A percentile compares a stretch with the other conserved stretches of the same genome.
These are phyloP conservation scores for Scyliorhinus canicula DNA, from an alignment of 2,797 vertebrate species.

Conservation along the genomic window DNA sequence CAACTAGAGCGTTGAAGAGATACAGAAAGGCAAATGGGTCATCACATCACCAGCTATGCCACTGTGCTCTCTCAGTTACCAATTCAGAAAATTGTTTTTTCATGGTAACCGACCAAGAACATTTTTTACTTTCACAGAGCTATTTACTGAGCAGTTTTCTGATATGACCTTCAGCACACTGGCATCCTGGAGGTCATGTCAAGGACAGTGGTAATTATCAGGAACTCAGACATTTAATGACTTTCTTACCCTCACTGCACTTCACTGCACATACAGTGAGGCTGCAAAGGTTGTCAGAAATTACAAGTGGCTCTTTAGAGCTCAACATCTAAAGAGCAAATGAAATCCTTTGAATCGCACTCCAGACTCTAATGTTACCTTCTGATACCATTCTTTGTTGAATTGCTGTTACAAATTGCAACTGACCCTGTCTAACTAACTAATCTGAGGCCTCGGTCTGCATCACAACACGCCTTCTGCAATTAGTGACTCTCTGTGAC, in stretches of 20 bases:
- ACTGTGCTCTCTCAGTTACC: not conserved
- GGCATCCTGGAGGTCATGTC: not conserved
- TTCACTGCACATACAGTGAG: not conserved
- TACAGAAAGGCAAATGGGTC: not conserved
- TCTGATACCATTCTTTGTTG: not conserved
- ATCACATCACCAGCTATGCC: not conserved
- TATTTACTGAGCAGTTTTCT: not conserved
- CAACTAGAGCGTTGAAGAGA: not conserved
- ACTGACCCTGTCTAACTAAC: not conserved
- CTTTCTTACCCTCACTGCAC: not conserved
- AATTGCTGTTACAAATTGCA: not conserved
- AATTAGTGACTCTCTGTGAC: not conserved
- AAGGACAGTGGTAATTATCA: not conserved
- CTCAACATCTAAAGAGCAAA: not conserved
- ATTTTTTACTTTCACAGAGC: not conserved
- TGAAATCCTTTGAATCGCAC: not conserved
- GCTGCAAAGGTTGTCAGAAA: not conserved
- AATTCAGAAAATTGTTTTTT: not conserved
- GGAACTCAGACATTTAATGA: not conserved
- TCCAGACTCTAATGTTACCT: not conserved
- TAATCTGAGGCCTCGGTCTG: not conserved
- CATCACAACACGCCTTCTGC: not conserved
- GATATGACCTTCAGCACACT: not conserved
- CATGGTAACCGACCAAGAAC: not conserved
- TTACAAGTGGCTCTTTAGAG: not conserved